Evolutionary conservation across 2,888 invertebrate genomes (phyloP), one percentile per base, ranked within the genome.

Genomic region (Peribatodes rhomboidaria): DNA sequence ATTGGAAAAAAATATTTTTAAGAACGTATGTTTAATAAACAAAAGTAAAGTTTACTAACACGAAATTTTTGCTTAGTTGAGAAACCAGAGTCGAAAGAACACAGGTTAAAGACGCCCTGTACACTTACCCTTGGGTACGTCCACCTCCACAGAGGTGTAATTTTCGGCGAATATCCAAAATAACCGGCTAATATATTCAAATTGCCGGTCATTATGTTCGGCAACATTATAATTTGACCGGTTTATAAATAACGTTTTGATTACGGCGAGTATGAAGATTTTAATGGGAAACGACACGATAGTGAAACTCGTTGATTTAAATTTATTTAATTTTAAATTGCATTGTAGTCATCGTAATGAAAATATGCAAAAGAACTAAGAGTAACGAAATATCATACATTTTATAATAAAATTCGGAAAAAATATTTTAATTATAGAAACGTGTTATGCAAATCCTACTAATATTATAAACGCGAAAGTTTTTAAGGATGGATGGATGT

Each of bases 131-230:
- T 41, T 53, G 2, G 44, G 14, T 59, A 35, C 64, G 52, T 7
- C 53, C 42, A 46, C 27, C 6, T 10, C 22, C 11, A 35, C 41
- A 42, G 42, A 44, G 59, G 62, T 73, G 68, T 78, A 76, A 77
- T 78, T 76, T 75, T 68, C 69, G 72, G 62, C 70, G 74, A 70
- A 74, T 68, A 73, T 70, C 76, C 72, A 59, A 76, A 80, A 74
- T 62, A 70, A 58, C 69, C 56, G 47, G 69, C 67, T 78, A 79
- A 80, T 79, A 73, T 78, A 80, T 80, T 80, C 80, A 80, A 80
- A 80, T 78, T 77, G 77, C 67, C 64, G 62, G 70, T 72, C 72
- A 75, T 80, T 79, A 76, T 71, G 74, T 75, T 70, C 65, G 69
- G 65, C 70, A 64, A 70, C 73, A 74, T 76, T 76, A 75, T 79